Evolutionary conservation across 2,113 vertebrate species (phyloP).

Genomic region (Taurulus bubalis): DNA sequence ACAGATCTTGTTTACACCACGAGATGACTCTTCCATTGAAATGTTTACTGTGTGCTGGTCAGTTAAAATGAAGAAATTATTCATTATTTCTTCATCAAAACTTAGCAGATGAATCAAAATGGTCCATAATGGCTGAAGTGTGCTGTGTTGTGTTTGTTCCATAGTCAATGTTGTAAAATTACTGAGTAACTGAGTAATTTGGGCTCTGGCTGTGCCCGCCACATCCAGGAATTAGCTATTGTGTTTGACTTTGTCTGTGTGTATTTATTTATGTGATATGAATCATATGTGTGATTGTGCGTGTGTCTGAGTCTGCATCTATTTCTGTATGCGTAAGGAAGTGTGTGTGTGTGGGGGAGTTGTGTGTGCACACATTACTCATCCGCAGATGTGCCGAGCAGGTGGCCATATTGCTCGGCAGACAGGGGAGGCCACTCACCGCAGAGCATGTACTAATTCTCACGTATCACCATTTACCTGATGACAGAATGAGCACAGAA

Average conservation of each 20-base stretch:
- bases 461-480: conserved; percentile 40
- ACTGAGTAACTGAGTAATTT: conserved; percentile 18
- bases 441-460: conserved; percentile 22
- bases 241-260: not conserved
- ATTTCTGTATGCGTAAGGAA: conserved; percentile 2
- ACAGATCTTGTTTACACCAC: conserved; percentile 23
- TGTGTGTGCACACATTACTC: conserved; percentile 17
- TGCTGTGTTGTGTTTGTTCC: conserved; percentile 34
- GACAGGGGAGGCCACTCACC: conserved; percentile 19
- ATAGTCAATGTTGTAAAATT: conserved; percentile 3
- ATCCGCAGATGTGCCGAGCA: conserved; percentile 66
- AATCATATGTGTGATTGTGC: conserved; percentile 39
- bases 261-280: conserved; percentile 28
- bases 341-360: not conserved
- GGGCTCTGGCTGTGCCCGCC: conserved; percentile 1
- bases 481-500: conserved; percentile 25
- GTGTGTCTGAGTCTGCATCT: conserved; percentile 32
- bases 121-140: conserved; percentile 23
- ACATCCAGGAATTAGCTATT: conserved; percentile 36
- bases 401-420: conserved; percentile 61
- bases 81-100: conserved; percentile 26
- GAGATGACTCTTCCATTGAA: conserved; percentile 40
- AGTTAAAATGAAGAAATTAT: not conserved
- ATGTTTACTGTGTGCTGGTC: conserved; percentile 19
- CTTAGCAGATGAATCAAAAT: conserved; percentile 35